Conservation (phyloP, 92 coral and sea anemone genomes). For the Zoanthus sociatus region DNA sequence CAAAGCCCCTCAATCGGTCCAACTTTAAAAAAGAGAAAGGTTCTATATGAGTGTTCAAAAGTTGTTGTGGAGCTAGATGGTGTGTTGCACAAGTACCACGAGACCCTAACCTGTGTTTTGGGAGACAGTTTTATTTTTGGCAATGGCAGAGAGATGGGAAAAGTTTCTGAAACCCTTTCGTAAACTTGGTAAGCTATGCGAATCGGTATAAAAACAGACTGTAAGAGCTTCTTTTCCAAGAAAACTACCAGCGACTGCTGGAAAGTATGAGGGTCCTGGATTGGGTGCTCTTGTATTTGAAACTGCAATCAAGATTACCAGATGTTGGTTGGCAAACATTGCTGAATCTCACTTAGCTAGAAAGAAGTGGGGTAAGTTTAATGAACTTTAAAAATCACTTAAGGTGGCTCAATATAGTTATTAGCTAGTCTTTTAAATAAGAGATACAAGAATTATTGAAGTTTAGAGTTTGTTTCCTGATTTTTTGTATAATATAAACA, state of each 20-base stretch:
- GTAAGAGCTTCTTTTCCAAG: conserved; percentile 9
- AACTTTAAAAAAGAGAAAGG: conserved; percentile 32
- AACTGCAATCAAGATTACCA: too few species aligned
- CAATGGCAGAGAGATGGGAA: conserved; percentile 33
- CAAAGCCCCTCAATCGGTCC: conserved; percentile 27
- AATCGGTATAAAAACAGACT: conserved; percentile 3
- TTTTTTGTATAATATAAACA: not conserved
- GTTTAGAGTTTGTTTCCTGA: not conserved
- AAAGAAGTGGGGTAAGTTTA: conserved; percentile 14
- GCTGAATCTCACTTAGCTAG: not conserved
- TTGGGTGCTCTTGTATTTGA: not conserved
- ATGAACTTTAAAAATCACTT: not conserved
- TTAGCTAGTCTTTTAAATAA: not conserved
- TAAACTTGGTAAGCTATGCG: not conserved
- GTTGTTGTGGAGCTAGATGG: conserved; percentile 25
- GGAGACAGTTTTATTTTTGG: conserved; percentile 36
- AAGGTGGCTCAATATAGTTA: not conserved
- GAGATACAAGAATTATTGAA: not conserved
- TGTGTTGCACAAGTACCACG: not conserved
- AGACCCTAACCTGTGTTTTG: conserved; percentile 37
- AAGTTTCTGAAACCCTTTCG: not conserved
- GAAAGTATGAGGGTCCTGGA: conserved; percentile 11
- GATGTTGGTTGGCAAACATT: conserved; percentile 15
- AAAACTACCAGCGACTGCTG: conserved; percentile 12
- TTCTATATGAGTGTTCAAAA: conserved; percentile 2